Conservation (phyloP, 2,797 vertebrate species). For the Oreonectes daqikongensis region DNA sequence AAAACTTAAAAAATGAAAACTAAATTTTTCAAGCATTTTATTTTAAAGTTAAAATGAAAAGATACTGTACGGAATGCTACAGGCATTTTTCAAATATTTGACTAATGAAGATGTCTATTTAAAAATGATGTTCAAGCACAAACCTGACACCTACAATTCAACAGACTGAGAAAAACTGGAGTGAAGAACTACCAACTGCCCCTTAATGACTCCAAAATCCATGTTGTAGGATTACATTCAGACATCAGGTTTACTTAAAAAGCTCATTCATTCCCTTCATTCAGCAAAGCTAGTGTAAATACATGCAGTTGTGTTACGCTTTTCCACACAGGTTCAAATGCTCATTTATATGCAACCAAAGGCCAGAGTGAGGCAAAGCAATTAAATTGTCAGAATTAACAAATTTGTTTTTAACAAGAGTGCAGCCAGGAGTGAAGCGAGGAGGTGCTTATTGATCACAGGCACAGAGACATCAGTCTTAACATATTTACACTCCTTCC, state of each 20-base stretch:
- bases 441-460: slow-evolving; percentile 94
- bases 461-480: slow-evolving; percentile 96
- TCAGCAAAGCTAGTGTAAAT: slow-evolving; percentile 65
- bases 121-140: neutral
- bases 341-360: slow-evolving; percentile 78
- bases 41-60: too few relatives aligned
- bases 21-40: too few relatives aligned
- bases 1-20: neutral
- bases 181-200: slow-evolving; percentile 2
- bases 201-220: slow-evolving; percentile 30
- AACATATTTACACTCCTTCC: slow-evolving; percentile 95
- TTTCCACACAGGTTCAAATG: slow-evolving; percentile 66
- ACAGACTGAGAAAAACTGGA: neutral
- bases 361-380: slow-evolving; percentile 87
- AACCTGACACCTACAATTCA: neutral
- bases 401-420: slow-evolving; percentile 99
- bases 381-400: slow-evolving; percentile 99
- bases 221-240: slow-evolving; percentile 32
- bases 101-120: neutral
- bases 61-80: too few relatives aligned
- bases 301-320: slow-evolving; percentile 65
- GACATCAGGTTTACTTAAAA: slow-evolving; percentile 55
- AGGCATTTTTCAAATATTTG: neutral
- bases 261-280: slow-evolving; percentile 65
- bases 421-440: slow-evolving; percentile 92